These are phyloP conservation scores for Malacosoma neustria DNA, from an alignment of 2,888 invertebrate genomes.

Conservation along the genomic window DNA sequence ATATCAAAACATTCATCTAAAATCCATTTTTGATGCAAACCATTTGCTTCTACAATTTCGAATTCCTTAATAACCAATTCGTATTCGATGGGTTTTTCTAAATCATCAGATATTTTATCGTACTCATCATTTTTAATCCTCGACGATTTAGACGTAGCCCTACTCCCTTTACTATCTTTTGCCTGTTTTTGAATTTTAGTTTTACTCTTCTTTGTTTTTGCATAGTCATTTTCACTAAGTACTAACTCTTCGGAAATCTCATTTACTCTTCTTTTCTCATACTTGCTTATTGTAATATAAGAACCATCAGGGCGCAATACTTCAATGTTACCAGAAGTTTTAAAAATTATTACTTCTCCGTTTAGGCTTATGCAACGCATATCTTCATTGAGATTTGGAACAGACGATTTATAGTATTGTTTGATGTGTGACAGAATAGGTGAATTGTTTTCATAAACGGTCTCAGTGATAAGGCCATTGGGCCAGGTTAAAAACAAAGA, in stretches of 20 bases:
- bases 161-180: slow-evolving; percentile 26
- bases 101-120: slow-evolving; percentile 16
- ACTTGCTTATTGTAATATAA: slow-evolving; percentile 43
- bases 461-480: slow-evolving; percentile 56
- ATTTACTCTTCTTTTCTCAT: slow-evolving; percentile 24
- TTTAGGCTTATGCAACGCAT: slow-evolving; percentile 54
- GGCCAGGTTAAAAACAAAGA: slow-evolving; percentile 55
- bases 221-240: slow-evolving; percentile 25
- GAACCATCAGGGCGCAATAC: slow-evolving; percentile 47
- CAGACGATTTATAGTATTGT: slow-evolving; percentile 32
- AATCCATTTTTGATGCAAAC: slow-evolving; percentile 42
- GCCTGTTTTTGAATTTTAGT: slow-evolving; percentile 22
- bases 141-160: slow-evolving; percentile 31
- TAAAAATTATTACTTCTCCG: slow-evolving; percentile 58
- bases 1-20: slow-evolving; percentile 26
- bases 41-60: slow-evolving; percentile 43
- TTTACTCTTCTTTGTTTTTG: slow-evolving; percentile 40
- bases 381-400: slow-evolving; percentile 33
- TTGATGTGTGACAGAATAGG: slow-evolving; percentile 49
- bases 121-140: slow-evolving; percentile 23
- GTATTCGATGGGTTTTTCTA: slow-evolving; percentile 23
- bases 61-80: slow-evolving; percentile 48
- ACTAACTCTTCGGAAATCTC: slow-evolving; percentile 18
- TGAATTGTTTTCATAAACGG: slow-evolving; percentile 43
- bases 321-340: slow-evolving; percentile 36